Conservation (phyloP, 2,888 invertebrate species). For the Cheilosia pagana region DNA sequence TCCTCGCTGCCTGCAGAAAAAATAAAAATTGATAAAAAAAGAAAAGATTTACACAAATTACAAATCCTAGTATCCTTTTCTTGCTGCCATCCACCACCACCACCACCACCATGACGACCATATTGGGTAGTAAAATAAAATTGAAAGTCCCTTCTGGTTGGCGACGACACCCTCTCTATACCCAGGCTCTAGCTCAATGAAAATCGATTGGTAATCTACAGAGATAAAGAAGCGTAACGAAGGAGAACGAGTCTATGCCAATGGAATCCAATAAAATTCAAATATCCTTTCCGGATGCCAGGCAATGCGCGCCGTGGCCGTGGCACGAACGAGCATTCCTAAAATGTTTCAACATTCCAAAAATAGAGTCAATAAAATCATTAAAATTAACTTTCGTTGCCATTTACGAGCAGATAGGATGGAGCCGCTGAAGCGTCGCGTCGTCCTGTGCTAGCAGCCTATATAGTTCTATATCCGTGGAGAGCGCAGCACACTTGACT, state of each 20-base stretch:
- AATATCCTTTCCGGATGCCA: slow-evolving; percentile 67
- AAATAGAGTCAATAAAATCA: slow-evolving; percentile 74
- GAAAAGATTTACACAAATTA: slow-evolving; percentile 76
- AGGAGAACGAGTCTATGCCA: slow-evolving; percentile 26
- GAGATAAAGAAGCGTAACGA: slow-evolving; percentile 66
- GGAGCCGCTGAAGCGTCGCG: neutral
- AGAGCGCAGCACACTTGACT: slow-evolving; percentile 22
- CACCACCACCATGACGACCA: neutral
- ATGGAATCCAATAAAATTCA: slow-evolving; percentile 72
- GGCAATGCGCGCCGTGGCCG: slow-evolving; percentile 26
- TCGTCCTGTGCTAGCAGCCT: slow-evolving; percentile 18
- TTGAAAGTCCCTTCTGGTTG: slow-evolving; percentile 49
- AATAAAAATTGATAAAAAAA: slow-evolving; percentile 51
- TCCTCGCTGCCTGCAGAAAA: slow-evolving; percentile 40
- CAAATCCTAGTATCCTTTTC: slow-evolving; percentile 65
- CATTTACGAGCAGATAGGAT: slow-evolving; percentile 15
- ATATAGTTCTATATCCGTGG: slow-evolving; percentile 20
- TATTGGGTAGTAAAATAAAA: slow-evolving; percentile 48
- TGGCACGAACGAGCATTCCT: slow-evolving; percentile 53
- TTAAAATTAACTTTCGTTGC: slow-evolving; percentile 74
- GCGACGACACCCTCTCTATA: slow-evolving; percentile 2
- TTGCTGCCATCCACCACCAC: neutral
- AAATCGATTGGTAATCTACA: slow-evolving; percentile 71
- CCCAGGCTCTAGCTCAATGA: slow-evolving; percentile 19
- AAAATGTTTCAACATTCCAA: slow-evolving; percentile 41